A percentile compares a stretch with the other conserved stretches of the same genome.
Evolutionary conservation across 2,888 invertebrate species (phyloP).

Genomic region (Andrena trimmerana): DNA sequence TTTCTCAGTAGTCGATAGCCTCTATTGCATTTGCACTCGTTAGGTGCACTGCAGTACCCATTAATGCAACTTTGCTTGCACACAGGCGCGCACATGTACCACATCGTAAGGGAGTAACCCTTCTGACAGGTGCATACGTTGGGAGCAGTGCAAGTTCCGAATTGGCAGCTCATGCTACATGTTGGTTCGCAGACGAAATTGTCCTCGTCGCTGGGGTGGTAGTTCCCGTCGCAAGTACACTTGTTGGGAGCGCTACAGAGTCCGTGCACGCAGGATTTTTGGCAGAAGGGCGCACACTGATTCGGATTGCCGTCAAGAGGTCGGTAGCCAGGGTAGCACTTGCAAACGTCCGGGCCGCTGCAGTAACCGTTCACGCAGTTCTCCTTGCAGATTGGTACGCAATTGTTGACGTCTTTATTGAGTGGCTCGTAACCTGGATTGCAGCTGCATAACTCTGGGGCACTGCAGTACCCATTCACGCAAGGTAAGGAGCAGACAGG

Average conservation of each 20-base stretch:
- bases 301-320: constrained; percentile 78
- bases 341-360: constrained; percentile 63
- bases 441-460: constrained; percentile 80
- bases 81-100: constrained; percentile 81
- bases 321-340: constrained; percentile 74
- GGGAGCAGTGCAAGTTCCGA: too few species aligned
- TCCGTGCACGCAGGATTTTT: constrained; percentile 87
- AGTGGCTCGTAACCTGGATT: constrained; percentile 69
- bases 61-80: constrained; percentile 78
- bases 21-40: constrained; percentile 67
- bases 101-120: constrained; percentile 76
- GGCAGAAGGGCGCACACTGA: constrained; percentile 86
- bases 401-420: rapidly evolving
- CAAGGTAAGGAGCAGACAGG: constrained; percentile 72
- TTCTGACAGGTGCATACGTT: constrained; percentile 79
- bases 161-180: constrained; percentile 58
- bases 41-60: constrained; percentile 72
- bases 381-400: constrained; percentile 70
- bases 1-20: constrained; percentile 73
- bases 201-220: not conserved
- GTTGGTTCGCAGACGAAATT: constrained; percentile 69
- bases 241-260: constrained; percentile 56
- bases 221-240: constrained; percentile 61
- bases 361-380: constrained; percentile 47
- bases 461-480: constrained; percentile 83